Conservation (phyloP, 1,140 invertebrate species). For the Anagrus nilaparvatae region DNA sequence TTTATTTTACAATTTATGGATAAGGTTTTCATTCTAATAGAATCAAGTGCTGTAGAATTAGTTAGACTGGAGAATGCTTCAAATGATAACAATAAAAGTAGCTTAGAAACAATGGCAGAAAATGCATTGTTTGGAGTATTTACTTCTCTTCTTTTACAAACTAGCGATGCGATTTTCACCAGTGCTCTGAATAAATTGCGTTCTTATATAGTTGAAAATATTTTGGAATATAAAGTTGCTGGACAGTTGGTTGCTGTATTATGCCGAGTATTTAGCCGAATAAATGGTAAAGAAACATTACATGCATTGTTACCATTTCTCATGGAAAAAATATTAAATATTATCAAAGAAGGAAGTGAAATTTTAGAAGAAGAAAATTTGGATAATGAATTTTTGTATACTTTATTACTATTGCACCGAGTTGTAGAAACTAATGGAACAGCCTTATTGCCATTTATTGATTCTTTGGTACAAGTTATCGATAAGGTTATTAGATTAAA, state of each 20-base stretch:
- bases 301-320: conserved; percentile 63
- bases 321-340: conserved; percentile 47
- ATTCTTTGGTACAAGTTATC: conserved; percentile 49
- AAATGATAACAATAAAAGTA: conserved; percentile 43
- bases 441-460: conserved; percentile 51
- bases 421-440: conserved; percentile 54
- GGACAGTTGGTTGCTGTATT: conserved; percentile 59
- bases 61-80: conserved; percentile 50
- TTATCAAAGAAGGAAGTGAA: conserved; percentile 47
- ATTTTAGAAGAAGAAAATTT: conserved; percentile 57
- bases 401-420: conserved; percentile 64
- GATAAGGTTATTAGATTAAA: conserved; percentile 52
- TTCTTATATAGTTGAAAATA: conserved; percentile 58
- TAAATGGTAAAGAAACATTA: conserved; percentile 54
- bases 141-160: conserved; percentile 40
- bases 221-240: conserved; percentile 73
- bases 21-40: conserved; percentile 61
- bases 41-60: conserved; percentile 59
- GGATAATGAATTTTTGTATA: conserved; percentile 70
- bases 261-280: conserved; percentile 57
- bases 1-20: conserved; percentile 83
- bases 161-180: conserved; percentile 43
- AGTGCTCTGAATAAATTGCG: conserved; percentile 64
- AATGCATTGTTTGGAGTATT: conserved; percentile 38
- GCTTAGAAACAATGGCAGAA: conserved; percentile 61